phyloP scores from a whole-genome alignment of 92 coral and sea anemone genomes.

The Micromussa lordhowensis region DNA sequence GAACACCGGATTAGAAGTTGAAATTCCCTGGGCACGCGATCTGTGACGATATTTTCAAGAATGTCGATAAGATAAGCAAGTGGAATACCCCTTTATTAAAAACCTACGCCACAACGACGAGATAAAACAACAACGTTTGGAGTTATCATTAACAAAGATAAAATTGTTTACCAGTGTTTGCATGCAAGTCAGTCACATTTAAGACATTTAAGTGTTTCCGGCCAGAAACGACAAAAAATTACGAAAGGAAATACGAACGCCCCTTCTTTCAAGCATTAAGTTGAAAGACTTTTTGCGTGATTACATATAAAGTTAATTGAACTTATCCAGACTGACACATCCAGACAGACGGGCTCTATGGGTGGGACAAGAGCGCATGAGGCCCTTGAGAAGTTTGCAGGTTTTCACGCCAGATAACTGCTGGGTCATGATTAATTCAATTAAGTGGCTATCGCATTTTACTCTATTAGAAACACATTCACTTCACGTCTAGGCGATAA shows the following conservation, averaged over 20 bases:
- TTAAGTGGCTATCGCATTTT: background rate
- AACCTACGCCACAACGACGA: background rate
- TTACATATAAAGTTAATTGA: background rate
- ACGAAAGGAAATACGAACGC: background rate
- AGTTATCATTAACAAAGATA: background rate
- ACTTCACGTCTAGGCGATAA: background rate
- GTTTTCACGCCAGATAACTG: background rate
- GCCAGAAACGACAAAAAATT: background rate
- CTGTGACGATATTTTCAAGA: conserved; percentile 7
- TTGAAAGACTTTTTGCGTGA: background rate
- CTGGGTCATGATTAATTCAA: background rate
- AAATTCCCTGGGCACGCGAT: conserved; percentile 23
- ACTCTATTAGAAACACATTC: background rate
- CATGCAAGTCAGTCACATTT: background rate
- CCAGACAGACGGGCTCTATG: background rate
- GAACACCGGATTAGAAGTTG: conserved; percentile 8
- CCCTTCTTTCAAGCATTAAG: background rate
- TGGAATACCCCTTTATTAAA: conserved; percentile 2
- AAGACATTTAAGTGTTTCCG: conserved; percentile 4
- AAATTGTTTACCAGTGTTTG: background rate
- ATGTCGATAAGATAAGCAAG: background rate
- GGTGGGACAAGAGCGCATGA: background rate
- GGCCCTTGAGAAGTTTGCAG: background rate
- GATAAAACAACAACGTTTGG: background rate
- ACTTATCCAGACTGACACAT: background rate